Base-by-base conservation (phyloP, 2,113 vertebrate species). In the Tenrec ecaudatus region DNA sequence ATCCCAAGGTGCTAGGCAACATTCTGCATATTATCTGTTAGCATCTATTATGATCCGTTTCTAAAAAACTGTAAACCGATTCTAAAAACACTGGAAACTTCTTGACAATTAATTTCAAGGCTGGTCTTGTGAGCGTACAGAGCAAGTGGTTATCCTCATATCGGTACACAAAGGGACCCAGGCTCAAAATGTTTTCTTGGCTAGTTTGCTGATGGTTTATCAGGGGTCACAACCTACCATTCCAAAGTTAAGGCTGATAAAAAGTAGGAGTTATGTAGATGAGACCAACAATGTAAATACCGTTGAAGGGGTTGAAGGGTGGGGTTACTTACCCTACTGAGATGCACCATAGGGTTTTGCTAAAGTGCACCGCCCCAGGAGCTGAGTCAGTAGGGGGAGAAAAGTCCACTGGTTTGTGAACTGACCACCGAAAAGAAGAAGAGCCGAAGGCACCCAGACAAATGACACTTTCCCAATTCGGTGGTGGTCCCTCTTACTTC, bases 21-120 rank as follows among this genome's bases (percentile, higher is more conserved):
- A 33, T 71, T 1, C n/a, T 71, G 9, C 47, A 53, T 53, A 53
- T 73, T 36, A 73, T 73, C 10, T 73, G 19, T 38, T 36, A 73
- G n/a, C 33, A 73, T 73, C 33, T 86, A 77, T 82, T 53, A 75
- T 77, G 88, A 82, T 69, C 20, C 60, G 38, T 76, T 73, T 85
- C 15, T 88, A 60, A 93, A 53, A 86, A 89, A 69, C 15, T 83
- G 10, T 38, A 80, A 53, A 53, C 47, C 11, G 47, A 10, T 53
- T 53, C 47, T 53, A 53, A 53, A 53, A 53, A 86, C 25, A 82
- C 6, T 88, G 82, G 5, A 77, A 81, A 86, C 5, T 85, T 92
- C 27, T 80, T 93, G 71, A 83, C 31, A 57, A 15, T 29, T 89
- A 27, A 3, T 57, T 90, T 94, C 15, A 76, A 86, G 84, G 33